Evolutionary conservation across 2,113 vertebrate species (phyloP).

Genomic region (Pongo abelii): DNA sequence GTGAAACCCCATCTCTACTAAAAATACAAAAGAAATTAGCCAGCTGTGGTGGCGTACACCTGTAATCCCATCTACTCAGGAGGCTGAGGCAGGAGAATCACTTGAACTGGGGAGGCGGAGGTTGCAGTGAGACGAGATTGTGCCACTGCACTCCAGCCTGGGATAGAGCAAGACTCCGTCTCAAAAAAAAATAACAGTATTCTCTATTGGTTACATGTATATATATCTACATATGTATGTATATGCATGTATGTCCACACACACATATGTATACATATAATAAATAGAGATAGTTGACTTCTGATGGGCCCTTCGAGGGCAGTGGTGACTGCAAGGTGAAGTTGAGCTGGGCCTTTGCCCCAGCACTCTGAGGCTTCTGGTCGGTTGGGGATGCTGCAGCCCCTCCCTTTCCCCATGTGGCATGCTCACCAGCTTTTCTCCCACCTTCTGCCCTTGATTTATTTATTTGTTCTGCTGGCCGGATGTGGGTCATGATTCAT

Average conservation of each 20-base stretch:
- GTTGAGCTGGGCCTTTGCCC: conserved; percentile 79
- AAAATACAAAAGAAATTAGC: too few relatives aligned
- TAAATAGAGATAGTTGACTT: too few relatives aligned
- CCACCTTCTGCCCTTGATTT: not conserved
- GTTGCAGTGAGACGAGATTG: too few relatives aligned
- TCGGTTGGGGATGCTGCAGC: conserved; percentile 85
- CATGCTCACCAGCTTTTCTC: conserved; percentile 82
- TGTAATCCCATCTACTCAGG: too few relatives aligned
- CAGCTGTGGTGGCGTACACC: too few relatives aligned
- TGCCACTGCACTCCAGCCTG: too few relatives aligned
- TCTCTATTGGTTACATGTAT: not conserved
- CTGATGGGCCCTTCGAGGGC: not conserved
- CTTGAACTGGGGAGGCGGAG: too few relatives aligned
- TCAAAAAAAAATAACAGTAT: not conserved
- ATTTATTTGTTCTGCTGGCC: conserved; percentile 81
- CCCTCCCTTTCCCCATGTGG: conserved; percentile 81
- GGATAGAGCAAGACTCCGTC: too few relatives aligned
- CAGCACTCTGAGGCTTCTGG: conserved; percentile 89
- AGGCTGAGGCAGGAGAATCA: too few relatives aligned
- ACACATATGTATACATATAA: fast-evolving
- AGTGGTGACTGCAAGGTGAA: not conserved
- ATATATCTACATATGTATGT: too few relatives aligned
- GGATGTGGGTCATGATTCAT: conserved; percentile 87
- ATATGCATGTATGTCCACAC: not conserved
- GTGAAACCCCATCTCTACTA: too few relatives aligned